Conservation (phyloP, 2,888 invertebrate genomes). For the Alviniconcha strummeri region DNA sequence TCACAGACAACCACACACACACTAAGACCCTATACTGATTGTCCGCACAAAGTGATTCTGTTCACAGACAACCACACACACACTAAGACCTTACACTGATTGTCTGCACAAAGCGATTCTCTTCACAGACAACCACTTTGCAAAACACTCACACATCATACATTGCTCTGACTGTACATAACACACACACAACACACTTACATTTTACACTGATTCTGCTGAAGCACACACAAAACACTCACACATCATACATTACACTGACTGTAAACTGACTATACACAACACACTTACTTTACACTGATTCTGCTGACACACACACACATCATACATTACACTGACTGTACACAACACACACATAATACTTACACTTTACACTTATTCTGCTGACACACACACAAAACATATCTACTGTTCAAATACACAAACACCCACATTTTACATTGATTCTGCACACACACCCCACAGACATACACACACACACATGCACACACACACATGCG, state of each 20-base stretch:
- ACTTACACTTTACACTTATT: background rate
- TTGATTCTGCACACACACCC: no score
- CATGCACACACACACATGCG: background rate
- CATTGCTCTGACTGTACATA: background rate
- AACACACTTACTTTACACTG: no score
- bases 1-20: background rate
- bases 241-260: background rate
- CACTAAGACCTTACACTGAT: background rate
- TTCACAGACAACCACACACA: background rate
- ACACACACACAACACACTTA: no score
- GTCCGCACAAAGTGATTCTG: background rate
- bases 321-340: no score
- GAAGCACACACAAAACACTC: background rate
- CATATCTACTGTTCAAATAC: background rate
- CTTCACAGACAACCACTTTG: background rate
- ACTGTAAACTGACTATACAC: background rate
- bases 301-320: no score
- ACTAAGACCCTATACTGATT: background rate
- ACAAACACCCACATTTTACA: no score
- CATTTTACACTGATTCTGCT: no score
- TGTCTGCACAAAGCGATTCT: background rate
- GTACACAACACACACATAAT: background rate
- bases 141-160: background rate
- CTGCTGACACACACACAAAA: background rate
- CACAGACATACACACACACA: slow-evolving; percentile 9